A percentile compares a stretch with the other conserved stretches of the same genome.
phyloP scores from a whole-genome alignment of 2,888 invertebrate species.

The Drosophila fungiperda region DNA sequence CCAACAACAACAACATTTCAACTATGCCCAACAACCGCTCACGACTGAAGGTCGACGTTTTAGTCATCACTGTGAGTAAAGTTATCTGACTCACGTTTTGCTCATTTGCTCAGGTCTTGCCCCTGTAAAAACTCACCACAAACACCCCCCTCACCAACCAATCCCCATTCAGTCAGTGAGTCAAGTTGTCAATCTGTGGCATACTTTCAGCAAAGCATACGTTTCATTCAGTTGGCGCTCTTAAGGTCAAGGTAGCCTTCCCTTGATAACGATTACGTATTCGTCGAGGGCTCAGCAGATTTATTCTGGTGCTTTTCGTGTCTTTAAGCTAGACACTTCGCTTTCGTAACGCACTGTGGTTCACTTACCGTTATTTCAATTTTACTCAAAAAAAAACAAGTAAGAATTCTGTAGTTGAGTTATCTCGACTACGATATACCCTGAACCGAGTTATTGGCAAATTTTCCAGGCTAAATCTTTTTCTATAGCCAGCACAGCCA shows the following conservation, averaged over 20 bases:
- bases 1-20: not conserved
- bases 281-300: slow-evolving; percentile 20
- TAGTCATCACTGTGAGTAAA: slow-evolving; percentile 26
- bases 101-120: slow-evolving; percentile 57
- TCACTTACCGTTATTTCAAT: not conserved
- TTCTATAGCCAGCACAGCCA: no score
- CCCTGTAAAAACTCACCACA: not conserved
- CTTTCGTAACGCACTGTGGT: slow-evolving; percentile 1
- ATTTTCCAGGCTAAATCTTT: no score
- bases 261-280: slow-evolving; percentile 63
- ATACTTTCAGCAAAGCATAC: slow-evolving; percentile 34
- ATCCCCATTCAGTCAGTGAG: slow-evolving; percentile 23
- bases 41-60: slow-evolving; percentile 68
- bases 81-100: slow-evolving; percentile 71
- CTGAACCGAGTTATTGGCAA: no score
- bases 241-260: slow-evolving; percentile 69
- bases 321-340: slow-evolving; percentile 5
- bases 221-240: slow-evolving; percentile 38
- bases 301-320: slow-evolving; percentile 22
- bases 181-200: slow-evolving; percentile 49
- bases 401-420: no score
- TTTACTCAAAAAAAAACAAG: not conserved
- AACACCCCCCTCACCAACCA: slow-evolving; percentile 1
- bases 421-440: no score
- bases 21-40: slow-evolving; percentile 20